Evolutionary conservation across 1,140 invertebrate species (phyloP), one percentile per base, ranked within the genome.

Genomic region (Linepithema humile): DNA sequence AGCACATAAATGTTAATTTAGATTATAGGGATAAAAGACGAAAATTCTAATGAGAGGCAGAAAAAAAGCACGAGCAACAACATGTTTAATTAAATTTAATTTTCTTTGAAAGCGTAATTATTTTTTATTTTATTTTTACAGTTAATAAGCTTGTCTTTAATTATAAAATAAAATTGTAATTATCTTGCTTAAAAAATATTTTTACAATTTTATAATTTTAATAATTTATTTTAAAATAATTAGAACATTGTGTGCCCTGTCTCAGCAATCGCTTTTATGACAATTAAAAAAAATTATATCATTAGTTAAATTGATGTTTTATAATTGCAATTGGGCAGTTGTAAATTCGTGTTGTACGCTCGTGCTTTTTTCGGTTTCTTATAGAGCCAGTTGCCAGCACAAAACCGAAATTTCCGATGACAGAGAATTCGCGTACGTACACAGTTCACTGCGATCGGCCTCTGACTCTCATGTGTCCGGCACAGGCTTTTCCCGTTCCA

Each of bases 341-440:
- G 1, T 77, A 65, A 12, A 43, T 40, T 35, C 57, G 40, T 53
- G 55, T 6, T 82, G 40, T 59, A 82, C 40, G 80, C 55, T 75
- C 55, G 45, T 83, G 59, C 70, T 75, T 62, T 62, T 74, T 53
- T 86, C 75, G 65, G 87, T 83, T 89, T 78, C 83, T 84, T 75
- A 29, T 93, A 97, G 97, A 97, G 89, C 97, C 97, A 32, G 96
- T 97, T 84, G 96, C 96, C 92, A 96, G 96, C 89, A 96, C 97
- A 75, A 95, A 96, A 75, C 97, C 97, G 55, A 97, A 97, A 94
- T 96, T 97, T 92, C 96, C 97, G 62, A 96, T 96, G 91, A 96
- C 94, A 83, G 96, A 96, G 90, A 96, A 95, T 90, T 95, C 95
- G 93, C 95, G 95, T 89, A 88, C 88, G 50, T 92, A 94, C 84